A percentile compares a stretch with the other conserved stretches of the same genome.
phyloP scores from a whole-genome alignment of 1,140 invertebrate species.

The Aphelinus atriplicis region DNA sequence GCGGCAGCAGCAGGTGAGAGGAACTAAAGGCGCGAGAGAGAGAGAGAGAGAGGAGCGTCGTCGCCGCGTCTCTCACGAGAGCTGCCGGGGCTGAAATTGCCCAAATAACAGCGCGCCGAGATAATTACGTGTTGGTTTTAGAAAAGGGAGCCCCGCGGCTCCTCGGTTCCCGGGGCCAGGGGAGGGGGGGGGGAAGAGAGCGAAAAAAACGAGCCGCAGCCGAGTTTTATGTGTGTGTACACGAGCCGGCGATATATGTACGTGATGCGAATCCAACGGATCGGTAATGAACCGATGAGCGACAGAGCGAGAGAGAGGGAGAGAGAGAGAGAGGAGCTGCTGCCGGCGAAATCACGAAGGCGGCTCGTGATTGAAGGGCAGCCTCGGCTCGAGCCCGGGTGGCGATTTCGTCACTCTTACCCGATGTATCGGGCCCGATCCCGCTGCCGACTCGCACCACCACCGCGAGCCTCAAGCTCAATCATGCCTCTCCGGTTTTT shows the following conservation, averaged over 20 bases:
- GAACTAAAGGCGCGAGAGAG: slow-evolving; percentile 30
- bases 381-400: slow-evolving; percentile 8
- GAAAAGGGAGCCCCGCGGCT: slow-evolving; percentile 58
- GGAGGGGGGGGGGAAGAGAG: neutral
- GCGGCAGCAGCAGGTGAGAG: slow-evolving; percentile 30
- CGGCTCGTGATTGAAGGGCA: slow-evolving; percentile 29
- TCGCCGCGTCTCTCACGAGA: slow-evolving; percentile 12
- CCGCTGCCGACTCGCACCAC: no score
- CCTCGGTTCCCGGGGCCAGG: slow-evolving; percentile 50
- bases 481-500: no score
- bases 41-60: slow-evolving; percentile 12
- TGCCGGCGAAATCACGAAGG: neutral
- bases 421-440: no score
- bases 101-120: slow-evolving; percentile 56
- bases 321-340: no score
- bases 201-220: neutral
- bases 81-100: slow-evolving; percentile 48
- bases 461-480: no score
- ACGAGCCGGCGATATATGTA: neutral
- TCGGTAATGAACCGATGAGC: slow-evolving; percentile 33
- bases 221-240: slow-evolving; percentile 4
- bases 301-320: no score
- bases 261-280: slow-evolving; percentile 35
- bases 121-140: slow-evolving; percentile 68
- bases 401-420: slow-evolving; percentile 38